phyloP scores from a whole-genome alignment of 2,797 vertebrate genomes.

The Eospalax fontanierii region DNA sequence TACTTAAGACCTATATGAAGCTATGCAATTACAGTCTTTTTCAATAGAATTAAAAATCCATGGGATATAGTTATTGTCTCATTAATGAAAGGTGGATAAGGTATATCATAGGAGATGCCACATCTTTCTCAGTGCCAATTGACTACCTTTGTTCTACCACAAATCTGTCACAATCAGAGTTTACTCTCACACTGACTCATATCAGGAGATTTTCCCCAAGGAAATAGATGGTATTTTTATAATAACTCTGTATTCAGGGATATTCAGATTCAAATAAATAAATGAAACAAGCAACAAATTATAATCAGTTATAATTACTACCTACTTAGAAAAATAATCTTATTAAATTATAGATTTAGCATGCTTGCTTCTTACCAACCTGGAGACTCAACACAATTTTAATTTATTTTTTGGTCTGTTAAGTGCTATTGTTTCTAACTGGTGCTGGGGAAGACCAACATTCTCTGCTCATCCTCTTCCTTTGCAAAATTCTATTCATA shows the following conservation, averaged over 20 bases:
- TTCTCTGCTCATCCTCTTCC: not conserved
- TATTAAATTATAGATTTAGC: conserved; percentile 57
- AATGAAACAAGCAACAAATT: conserved; percentile 61
- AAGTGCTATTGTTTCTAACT: not conserved
- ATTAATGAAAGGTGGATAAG: not conserved
- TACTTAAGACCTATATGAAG: not conserved
- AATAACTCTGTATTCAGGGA: conserved; percentile 64
- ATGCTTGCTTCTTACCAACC: conserved; percentile 61
- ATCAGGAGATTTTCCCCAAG: no score
- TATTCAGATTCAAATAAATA: conserved; percentile 67
- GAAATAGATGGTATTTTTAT: no score
- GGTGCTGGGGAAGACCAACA: not conserved
- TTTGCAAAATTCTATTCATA: not conserved
- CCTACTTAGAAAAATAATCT: conserved; percentile 63
- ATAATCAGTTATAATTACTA: conserved; percentile 69
- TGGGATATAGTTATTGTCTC: not conserved
- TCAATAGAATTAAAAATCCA: not conserved
- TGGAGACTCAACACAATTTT: not conserved
- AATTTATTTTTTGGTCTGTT: conserved; percentile 11
- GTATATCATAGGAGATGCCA: not conserved
- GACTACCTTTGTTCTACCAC: not conserved
- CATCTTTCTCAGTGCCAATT: not conserved
- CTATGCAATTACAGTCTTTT: not conserved
- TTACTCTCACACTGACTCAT: not conserved
- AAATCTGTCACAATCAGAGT: not conserved